phyloP scores from a whole-genome alignment of 2,888 invertebrate species.

The Teinopalpus imperialis region DNA sequence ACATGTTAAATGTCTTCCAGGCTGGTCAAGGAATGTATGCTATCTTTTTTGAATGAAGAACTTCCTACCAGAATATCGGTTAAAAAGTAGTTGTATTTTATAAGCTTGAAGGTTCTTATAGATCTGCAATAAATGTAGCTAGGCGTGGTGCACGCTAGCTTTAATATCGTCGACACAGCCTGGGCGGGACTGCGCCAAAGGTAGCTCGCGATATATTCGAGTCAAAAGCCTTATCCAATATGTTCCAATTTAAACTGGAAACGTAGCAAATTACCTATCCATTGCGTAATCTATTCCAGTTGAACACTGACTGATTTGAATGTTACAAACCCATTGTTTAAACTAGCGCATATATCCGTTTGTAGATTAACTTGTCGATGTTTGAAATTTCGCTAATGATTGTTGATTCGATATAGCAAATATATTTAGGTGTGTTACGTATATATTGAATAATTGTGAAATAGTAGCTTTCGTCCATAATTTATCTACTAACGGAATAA shows the following conservation, averaged over 20 bases:
- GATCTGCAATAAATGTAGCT: neutral
- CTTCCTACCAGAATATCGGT: no score
- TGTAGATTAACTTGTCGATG: slow-evolving; percentile 1
- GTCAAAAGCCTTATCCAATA: slow-evolving; percentile 19
- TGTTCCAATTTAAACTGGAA: slow-evolving; percentile 20
- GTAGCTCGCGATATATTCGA: slow-evolving; percentile 33
- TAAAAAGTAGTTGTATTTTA: no score
- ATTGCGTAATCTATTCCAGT: slow-evolving; percentile 11
- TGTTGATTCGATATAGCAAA: no score
- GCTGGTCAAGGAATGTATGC: no score
- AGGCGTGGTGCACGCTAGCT: slow-evolving; percentile 15
- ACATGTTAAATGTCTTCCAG: no score
- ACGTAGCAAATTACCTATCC: slow-evolving; percentile 9
- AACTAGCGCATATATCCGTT: neutral
- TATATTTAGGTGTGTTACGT: no score
- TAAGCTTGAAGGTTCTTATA: no score
- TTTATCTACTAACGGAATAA: no score
- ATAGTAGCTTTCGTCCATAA: no score
- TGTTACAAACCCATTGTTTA: slow-evolving; percentile 10
- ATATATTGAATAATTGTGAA: no score
- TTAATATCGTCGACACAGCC: slow-evolving; percentile 34
- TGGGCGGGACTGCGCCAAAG: slow-evolving; percentile 35
- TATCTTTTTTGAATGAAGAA: no score
- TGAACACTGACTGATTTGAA: slow-evolving; percentile 20
- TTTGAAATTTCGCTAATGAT: no score